A percentile compares a stretch with the other conserved stretches of the same genome.
Conservation (phyloP, 2,797 vertebrate genomes). For the Thalassophryne amazonica region DNA sequence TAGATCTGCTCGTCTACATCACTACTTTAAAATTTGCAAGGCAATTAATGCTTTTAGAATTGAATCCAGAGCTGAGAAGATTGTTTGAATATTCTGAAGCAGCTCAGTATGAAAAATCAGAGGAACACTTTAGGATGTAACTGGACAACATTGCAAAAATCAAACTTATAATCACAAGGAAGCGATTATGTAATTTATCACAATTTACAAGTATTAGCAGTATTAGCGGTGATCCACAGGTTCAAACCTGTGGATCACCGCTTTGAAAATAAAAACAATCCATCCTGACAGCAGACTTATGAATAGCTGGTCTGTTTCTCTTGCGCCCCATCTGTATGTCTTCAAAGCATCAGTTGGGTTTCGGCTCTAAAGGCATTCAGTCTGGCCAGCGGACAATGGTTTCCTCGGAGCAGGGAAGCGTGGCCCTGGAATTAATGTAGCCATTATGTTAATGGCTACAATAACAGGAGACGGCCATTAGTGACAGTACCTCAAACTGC, state of each 20-base stretch:
- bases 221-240: slow-evolving; percentile 36
- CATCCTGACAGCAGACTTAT: slow-evolving; percentile 35
- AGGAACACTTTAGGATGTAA: slow-evolving; percentile 29
- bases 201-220: too few species aligned
- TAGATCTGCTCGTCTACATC: too few species aligned
- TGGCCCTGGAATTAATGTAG: slow-evolving; percentile 80
- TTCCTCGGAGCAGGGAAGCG: slow-evolving; percentile 62
- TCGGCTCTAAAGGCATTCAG: too few species aligned
- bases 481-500: slow-evolving; percentile 48
- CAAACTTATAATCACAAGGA: slow-evolving; percentile 48
- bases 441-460: slow-evolving; percentile 80
- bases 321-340: slow-evolving; percentile 29
- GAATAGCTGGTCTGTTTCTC: slow-evolving; percentile 58
- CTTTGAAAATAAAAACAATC: slow-evolving; percentile 45
- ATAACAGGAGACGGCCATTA: slow-evolving; percentile 74
- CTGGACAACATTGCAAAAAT: slow-evolving; percentile 38
- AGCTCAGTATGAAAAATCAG: slow-evolving; percentile 46
- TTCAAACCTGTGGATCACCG: slow-evolving; percentile 31
- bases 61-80: too few species aligned
- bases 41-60: too few species aligned
- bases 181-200: slow-evolving; percentile 63
- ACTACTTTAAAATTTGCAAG: too few species aligned
- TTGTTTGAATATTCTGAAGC: too few species aligned
- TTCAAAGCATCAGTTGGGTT: slow-evolving; percentile 53
- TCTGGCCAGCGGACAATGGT: slow-evolving; percentile 57